Conservation (phyloP, 2,113 vertebrate genomes). For the Dicerorhinus sumatrensis region DNA sequence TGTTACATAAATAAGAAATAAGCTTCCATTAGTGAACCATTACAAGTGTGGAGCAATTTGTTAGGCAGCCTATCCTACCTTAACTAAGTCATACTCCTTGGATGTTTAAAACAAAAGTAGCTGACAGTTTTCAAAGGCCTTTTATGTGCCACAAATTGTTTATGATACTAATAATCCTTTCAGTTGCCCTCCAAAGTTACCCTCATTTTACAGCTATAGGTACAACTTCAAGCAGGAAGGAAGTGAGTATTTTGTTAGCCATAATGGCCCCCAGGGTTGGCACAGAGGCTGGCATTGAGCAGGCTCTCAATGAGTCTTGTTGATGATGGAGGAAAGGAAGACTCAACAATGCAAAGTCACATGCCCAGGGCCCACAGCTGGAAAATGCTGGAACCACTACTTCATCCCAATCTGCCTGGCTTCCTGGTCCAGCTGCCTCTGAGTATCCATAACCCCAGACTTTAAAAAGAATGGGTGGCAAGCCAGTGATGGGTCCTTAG, state of each 20-base stretch:
- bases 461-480: slow-evolving; percentile 3
- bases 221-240: background rate
- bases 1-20: slow-evolving; percentile 9
- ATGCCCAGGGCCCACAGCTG: background rate
- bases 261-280: background rate
- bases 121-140: slow-evolving; percentile 51
- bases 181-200: background rate
- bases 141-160: slow-evolving; percentile 15
- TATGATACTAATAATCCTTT: background rate
- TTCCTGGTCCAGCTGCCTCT: slow-evolving; percentile 9
- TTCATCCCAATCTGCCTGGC: background rate
- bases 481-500: background rate
- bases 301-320: background rate
- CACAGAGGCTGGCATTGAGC: background rate
- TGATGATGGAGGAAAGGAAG: background rate
- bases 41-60: slow-evolving; percentile 1
- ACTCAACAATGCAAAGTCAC: background rate
- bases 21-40: slow-evolving; percentile 1
- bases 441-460: slow-evolving; percentile 20
- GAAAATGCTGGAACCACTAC: background rate
- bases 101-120: background rate
- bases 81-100: slow-evolving; percentile 6
- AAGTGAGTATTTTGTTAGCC: background rate
- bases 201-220: background rate
- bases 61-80: background rate